Evolutionary conservation across 2,888 invertebrate genomes (phyloP).

Genomic region (Pyrrhosoma nymphula): DNA sequence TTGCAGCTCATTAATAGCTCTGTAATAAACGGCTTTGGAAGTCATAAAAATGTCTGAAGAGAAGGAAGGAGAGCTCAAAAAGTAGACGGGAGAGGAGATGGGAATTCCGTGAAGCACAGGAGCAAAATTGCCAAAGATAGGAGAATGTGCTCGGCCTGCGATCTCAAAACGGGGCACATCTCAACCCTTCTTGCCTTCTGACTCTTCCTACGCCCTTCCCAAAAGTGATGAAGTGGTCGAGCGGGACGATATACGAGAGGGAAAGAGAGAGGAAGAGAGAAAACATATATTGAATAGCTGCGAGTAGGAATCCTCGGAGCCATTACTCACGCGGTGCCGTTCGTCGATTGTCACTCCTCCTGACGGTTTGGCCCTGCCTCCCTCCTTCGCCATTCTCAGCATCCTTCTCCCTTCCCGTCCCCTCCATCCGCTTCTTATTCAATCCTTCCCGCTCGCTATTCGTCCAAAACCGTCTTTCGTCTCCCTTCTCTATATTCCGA

Average conservation of each 20-base stretch:
- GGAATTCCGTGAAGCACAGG: not conserved
- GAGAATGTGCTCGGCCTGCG: not conserved
- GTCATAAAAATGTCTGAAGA: too few species aligned
- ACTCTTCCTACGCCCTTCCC: not conserved
- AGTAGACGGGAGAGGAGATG: not conserved
- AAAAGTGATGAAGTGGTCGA: conserved; percentile 52
- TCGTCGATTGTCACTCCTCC: conserved; percentile 56
- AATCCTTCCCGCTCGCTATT: not conserved
- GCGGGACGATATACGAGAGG: conserved; percentile 6
- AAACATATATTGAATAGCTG: conserved; percentile 66
- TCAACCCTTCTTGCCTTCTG: not conserved
- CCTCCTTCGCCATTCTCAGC: not conserved
- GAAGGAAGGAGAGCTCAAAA: not conserved
- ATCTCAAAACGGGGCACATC: not conserved
- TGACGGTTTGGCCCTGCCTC: not conserved
- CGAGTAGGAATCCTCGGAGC: conserved; percentile 53
- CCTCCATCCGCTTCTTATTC: not conserved
- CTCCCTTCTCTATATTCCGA: not conserved
- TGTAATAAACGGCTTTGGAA: too few species aligned
- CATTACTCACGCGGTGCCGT: conserved; percentile 47
- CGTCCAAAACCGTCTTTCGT: not conserved
- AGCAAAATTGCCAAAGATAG: too few species aligned
- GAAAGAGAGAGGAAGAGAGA: conserved; percentile 36
- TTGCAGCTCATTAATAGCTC: too few species aligned
- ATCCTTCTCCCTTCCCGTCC: not conserved